Conservation (phyloP, 2,888 invertebrate species). For the Eilema sororculum region DNA sequence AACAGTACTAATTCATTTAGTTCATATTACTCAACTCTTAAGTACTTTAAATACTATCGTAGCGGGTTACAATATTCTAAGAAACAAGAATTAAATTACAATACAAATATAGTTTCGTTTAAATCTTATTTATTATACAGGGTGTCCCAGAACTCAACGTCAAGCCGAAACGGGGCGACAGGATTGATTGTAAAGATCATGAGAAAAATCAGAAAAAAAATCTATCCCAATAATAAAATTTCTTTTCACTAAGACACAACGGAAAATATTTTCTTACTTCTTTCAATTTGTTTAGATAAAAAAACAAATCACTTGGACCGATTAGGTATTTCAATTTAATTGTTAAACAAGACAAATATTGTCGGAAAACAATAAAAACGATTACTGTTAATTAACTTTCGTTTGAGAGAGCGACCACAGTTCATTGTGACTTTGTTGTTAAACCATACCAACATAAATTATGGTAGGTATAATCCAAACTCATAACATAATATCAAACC, state of each 20-base stretch:
- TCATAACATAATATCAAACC: too few relatives aligned
- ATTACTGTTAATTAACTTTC: slow-evolving; percentile 51
- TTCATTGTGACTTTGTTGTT: slow-evolving; percentile 5
- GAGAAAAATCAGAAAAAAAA: too few relatives aligned
- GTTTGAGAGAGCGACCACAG: slow-evolving; percentile 31
- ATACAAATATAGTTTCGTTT: neutral
- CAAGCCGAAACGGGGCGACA: too few relatives aligned
- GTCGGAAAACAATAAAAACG: slow-evolving; percentile 49
- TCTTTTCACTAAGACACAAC: neutral
- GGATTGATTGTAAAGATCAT: too few relatives aligned
- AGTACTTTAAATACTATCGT: neutral
- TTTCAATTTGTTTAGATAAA: slow-evolving; percentile 40
- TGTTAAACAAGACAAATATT: slow-evolving; percentile 52
- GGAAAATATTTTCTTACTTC: neutral
- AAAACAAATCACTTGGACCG: slow-evolving; percentile 46
- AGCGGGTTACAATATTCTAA: neutral
- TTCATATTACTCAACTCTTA: slow-evolving; percentile 3
- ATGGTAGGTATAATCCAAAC: neutral
- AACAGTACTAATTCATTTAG: slow-evolving; percentile 4
- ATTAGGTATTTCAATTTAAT: slow-evolving; percentile 46
- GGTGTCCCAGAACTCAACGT: too few relatives aligned
- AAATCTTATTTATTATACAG: neutral
- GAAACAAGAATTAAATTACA: neutral
- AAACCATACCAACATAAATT: neutral
- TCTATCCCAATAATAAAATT: too few relatives aligned